phyloP scores from a whole-genome alignment of 2,113 vertebrate genomes.

The Notothenia rossii region DNA sequence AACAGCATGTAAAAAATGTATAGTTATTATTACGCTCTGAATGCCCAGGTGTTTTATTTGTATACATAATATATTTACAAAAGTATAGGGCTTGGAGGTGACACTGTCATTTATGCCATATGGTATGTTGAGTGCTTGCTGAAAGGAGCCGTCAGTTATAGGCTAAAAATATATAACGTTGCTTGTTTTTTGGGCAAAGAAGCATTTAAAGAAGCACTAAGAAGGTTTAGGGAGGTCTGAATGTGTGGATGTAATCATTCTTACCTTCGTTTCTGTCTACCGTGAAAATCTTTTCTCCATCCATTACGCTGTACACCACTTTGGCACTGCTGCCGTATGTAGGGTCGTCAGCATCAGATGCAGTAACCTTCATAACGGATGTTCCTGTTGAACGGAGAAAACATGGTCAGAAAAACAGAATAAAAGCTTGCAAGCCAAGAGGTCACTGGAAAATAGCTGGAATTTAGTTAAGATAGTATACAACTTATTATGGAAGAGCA shows the following conservation, averaged over 20 bases:
- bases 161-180: conserved; percentile 18
- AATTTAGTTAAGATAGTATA: background rate
- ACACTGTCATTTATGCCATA: conserved; percentile 7
- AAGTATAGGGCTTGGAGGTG: background rate
- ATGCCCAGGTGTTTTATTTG: background rate
- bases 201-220: background rate
- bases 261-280: conserved; percentile 97
- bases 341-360: conserved; percentile 96
- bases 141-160: conserved; percentile 10
- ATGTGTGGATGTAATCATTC: conserved; percentile 11
- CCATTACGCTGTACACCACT: conserved; percentile 96
- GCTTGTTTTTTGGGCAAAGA: conserved; percentile 27
- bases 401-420: conserved; percentile 25
- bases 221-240: background rate
- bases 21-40: background rate
- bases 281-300: conserved; percentile 93
- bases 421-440: background rate
- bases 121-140: conserved; percentile 19
- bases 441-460: background rate
- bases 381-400: conserved; percentile 86
- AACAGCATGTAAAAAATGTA: background rate
- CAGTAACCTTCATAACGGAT: conserved; percentile 97
- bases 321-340: conserved; percentile 95
- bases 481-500: background rate
- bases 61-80: background rate